Conservation (phyloP, 2,797 vertebrate genomes). For the Pterois miles region DNA sequence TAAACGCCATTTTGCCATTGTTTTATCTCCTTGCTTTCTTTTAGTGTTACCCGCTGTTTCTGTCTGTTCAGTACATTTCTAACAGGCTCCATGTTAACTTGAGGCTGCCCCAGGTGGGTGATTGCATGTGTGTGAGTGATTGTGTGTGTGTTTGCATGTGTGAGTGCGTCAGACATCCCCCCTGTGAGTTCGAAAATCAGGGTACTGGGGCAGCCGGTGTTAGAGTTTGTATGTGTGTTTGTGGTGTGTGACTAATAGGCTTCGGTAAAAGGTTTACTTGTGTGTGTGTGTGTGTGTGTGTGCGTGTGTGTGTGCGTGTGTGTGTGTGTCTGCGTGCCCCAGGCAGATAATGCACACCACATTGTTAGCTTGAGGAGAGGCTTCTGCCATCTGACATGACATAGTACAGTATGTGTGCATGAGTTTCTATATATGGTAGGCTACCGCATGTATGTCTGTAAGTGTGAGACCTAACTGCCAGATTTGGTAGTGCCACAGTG, state of each 20-base stretch:
- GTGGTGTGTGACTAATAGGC: constrained; percentile 64
- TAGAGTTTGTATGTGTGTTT: constrained; percentile 47
- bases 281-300: too few species aligned
- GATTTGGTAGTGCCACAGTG: not conserved
- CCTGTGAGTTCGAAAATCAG: constrained; percentile 60
- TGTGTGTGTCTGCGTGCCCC: not conserved
- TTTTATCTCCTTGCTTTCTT: constrained; percentile 17
- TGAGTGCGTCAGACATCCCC: constrained; percentile 44
- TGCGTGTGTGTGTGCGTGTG: not conserved
- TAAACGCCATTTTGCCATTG: not conserved
- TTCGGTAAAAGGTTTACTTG: constrained; percentile 27
- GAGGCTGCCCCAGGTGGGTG: constrained; percentile 57
- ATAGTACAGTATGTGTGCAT: not conserved
- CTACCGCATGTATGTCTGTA: not conserved
- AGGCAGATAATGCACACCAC: constrained; percentile 21
- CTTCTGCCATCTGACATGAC: constrained; percentile 32
- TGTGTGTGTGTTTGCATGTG: constrained; percentile 10
- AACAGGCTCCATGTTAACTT: constrained; percentile 39
- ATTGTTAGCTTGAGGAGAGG: constrained; percentile 42
- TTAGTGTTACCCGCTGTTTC: not conserved
- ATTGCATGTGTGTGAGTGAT: constrained; percentile 22
- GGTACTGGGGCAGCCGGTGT: constrained; percentile 67
- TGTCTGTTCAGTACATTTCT: constrained; percentile 33
- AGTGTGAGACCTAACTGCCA: constrained; percentile 17
- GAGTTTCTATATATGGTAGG: not conserved